Base-by-base conservation (phyloP, 2,888 invertebrate genomes). In the Andrena trimmerana region DNA sequence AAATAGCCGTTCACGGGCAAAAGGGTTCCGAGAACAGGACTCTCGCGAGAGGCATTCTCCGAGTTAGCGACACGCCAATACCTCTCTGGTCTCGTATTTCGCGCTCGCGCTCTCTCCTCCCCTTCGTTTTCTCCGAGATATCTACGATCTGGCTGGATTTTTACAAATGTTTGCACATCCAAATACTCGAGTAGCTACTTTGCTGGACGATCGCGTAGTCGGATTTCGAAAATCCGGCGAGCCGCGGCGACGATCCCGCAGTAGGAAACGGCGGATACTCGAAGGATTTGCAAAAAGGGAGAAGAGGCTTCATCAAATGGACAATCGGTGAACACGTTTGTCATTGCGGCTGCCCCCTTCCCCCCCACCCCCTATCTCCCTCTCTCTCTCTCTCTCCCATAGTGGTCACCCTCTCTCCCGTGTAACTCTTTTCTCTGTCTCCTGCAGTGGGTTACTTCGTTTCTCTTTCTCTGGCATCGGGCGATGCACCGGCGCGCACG, bases 1-100 rank as follows among this genome's bases (percentile, higher is more conserved):
- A 90, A 88, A 90, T 93, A 94, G 94, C 94, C 95, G 94, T 95
- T 94, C 95, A 94, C 95, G 94, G 94, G 94, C 50, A 95, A 95
- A 95, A 89, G 91, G 91, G 42, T 95, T 95, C 95, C 93, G 94
- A 94, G 95, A 95, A 95, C 93, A 92, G 93, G 94, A 93, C 93
- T 93, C 93, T 93, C 94, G 93, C 89, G 88, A 89, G 92, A 91
- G 16, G 42, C 90, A 85, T 88, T 90, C 90, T 87, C 89, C 88
- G 89, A 89, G 90, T 90, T 89, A 90, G 92, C 91, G 92, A 92
- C 92, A 90, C 88, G 88, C 91, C 90, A 90, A 91, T 92, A 90
- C 91, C 91, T 92, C 90, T 91, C 91, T 89, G 91, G 89, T 90
- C 91, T 91, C 91, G 90, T 90, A 85, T 92, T 92, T 91, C 92